Evolutionary conservation across 2,888 invertebrate species (phyloP).

Genomic region (Vesta saturnalis): DNA sequence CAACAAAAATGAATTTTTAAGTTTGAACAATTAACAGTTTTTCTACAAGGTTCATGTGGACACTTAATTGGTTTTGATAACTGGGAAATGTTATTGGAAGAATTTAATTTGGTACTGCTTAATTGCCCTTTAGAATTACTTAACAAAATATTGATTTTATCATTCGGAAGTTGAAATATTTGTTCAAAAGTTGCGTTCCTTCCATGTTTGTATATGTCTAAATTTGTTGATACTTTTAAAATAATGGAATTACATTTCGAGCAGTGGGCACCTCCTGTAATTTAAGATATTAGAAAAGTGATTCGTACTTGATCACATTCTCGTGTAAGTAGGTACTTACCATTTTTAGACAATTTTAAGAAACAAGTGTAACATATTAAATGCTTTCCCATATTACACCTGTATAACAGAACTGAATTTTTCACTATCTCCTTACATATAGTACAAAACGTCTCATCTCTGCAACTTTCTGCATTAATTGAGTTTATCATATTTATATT

Average conservation of each 20-base stretch:
- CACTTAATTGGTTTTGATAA: conserved; percentile 20
- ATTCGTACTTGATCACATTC: neutral
- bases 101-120: neutral
- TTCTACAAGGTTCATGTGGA: conserved; percentile 24
- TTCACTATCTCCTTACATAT: conserved; percentile 17
- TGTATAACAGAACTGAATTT: conserved; percentile 11
- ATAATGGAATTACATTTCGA: conserved; percentile 20
- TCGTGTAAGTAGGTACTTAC: too few relatives aligned
- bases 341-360: conserved; percentile 14
- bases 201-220: neutral
- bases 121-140: conserved; percentile 16
- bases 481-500: neutral
- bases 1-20: conserved; percentile 22
- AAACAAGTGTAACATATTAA: conserved; percentile 24
- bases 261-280: conserved; percentile 16
- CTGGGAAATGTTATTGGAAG: neutral
- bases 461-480: neutral
- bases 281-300: neutral
- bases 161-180: conserved; percentile 21
- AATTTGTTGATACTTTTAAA: conserved; percentile 6
- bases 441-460: conserved; percentile 8
- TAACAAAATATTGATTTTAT: conserved; percentile 16
- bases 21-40: conserved; percentile 23
- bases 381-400: conserved; percentile 23
- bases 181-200: conserved; percentile 18